Evolutionary conservation across 1,140 invertebrate species (phyloP).

Genomic region (Physella acuta): DNA sequence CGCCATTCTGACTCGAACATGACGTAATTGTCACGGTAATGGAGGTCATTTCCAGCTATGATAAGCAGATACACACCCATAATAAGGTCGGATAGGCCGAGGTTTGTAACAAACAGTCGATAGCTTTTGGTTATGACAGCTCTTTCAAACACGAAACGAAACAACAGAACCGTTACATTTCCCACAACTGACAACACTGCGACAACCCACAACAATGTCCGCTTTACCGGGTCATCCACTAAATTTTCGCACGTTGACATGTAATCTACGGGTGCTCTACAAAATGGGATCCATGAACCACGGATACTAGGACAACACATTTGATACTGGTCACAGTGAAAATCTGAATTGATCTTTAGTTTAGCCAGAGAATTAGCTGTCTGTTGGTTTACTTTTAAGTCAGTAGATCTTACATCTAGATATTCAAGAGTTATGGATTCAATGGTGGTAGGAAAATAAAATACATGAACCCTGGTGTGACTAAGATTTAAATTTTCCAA

Average conservation of each 20-base stretch:
- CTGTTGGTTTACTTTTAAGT: no score
- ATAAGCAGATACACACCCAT: no score
- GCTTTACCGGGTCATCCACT: conserved; percentile 30
- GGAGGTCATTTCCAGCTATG: no score
- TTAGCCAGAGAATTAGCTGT: neutral
- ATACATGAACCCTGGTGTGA: neutral
- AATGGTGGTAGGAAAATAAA: neutral
- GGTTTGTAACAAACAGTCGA: conserved; percentile 41
- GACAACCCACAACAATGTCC: conserved; percentile 41
- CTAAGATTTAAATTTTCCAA: neutral
- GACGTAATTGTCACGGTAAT: no score
- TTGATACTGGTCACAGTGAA: conserved; percentile 32
- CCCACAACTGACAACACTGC: conserved; percentile 33
- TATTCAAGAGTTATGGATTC: neutral
- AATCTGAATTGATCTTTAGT: neutral
- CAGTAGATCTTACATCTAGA: neutral
- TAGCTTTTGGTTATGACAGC: conserved; percentile 26
- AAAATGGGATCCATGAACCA: conserved; percentile 25
- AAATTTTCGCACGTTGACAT: conserved; percentile 42
- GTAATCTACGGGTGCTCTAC: conserved; percentile 29
- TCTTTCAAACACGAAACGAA: no score
- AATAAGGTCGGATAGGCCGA: no score
- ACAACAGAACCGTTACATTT: conserved; percentile 33
- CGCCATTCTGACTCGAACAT: no score
- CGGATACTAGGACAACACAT: conserved; percentile 36